A percentile compares a stretch with the other conserved stretches of the same genome.
phyloP scores from a whole-genome alignment of 2,113 vertebrate genomes.

The Podarcis cretensis region DNA sequence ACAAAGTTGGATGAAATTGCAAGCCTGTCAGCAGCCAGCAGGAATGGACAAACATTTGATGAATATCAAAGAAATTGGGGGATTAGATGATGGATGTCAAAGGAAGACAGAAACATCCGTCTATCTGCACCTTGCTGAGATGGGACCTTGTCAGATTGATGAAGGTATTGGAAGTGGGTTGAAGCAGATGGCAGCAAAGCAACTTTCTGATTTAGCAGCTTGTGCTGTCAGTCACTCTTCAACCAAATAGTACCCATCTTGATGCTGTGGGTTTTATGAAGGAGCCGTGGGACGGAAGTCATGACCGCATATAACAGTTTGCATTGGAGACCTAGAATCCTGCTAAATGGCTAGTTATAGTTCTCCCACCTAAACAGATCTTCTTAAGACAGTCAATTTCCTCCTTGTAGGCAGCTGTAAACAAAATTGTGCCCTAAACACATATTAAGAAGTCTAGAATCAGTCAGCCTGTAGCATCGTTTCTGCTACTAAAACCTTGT shows the following conservation, averaged over 20 bases:
- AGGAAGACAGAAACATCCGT: constrained; percentile 22
- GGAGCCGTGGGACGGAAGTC: neutral
- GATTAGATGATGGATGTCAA: constrained; percentile 15
- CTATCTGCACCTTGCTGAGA: constrained; percentile 6
- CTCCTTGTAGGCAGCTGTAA: neutral
- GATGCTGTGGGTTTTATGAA: neutral
- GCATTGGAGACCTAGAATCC: neutral
- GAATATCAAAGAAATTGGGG: constrained; percentile 29
- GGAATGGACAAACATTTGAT: constrained; percentile 17
- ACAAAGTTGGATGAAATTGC: constrained; percentile 9
- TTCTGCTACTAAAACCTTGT: neutral
- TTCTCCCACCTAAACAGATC: neutral
- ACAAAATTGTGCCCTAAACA: neutral
- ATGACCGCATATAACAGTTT: neutral
- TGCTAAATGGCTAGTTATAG: neutral
- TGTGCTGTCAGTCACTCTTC: neutral
- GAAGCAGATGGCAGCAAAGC: neutral
- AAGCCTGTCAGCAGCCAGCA: neutral
- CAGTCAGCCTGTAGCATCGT: neutral
- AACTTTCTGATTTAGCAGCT: constrained; percentile 3
- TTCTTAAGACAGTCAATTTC: neutral
- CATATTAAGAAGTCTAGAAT: neutral
- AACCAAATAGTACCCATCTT: neutral
- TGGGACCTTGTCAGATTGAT: constrained; percentile 8
- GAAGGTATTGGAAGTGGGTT: neutral